phyloP scores from a whole-genome alignment of 2,113 vertebrate species.

The Ammospiza nelsoni region DNA sequence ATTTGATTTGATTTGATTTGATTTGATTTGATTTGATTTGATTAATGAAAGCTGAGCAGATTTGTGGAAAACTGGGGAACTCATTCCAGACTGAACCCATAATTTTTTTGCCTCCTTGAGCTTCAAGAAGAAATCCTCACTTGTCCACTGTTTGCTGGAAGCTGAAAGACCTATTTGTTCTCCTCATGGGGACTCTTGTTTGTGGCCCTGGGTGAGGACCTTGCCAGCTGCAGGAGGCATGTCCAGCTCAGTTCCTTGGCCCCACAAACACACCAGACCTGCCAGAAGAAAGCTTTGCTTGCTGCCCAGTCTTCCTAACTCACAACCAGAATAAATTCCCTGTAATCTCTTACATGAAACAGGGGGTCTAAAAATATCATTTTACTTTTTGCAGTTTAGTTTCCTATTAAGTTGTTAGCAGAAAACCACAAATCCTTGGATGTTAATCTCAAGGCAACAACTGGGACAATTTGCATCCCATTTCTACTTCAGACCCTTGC shows the following conservation, averaged over 20 bases:
- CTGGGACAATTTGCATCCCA: not conserved
- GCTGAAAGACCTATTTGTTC: not conserved
- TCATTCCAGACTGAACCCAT: not conserved
- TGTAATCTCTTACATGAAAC: not conserved
- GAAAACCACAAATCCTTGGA: not conserved
- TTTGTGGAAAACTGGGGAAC: not conserved
- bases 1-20: not conserved
- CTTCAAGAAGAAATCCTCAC: not conserved
- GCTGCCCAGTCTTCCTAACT: not conserved
- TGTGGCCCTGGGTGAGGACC: not conserved
- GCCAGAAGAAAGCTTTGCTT: not conserved
- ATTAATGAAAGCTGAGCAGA: not conserved
- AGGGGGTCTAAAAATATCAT: not conserved
- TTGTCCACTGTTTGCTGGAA: not conserved
- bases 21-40: not conserved
- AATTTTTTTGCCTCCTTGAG: not conserved
- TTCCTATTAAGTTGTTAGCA: not conserved
- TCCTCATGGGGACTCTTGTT: accelerated
- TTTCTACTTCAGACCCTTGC: not conserved
- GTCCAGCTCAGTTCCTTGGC: not conserved
- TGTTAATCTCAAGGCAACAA: not conserved
- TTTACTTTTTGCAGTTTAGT: not conserved
- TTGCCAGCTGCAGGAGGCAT: not conserved
- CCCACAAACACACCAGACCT: not conserved
- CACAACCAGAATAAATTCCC: not conserved